Evolutionary conservation across 1,140 invertebrate species (phyloP), one percentile per base, ranked within the genome.

Genomic region (Drosophila neocordata): DNA sequence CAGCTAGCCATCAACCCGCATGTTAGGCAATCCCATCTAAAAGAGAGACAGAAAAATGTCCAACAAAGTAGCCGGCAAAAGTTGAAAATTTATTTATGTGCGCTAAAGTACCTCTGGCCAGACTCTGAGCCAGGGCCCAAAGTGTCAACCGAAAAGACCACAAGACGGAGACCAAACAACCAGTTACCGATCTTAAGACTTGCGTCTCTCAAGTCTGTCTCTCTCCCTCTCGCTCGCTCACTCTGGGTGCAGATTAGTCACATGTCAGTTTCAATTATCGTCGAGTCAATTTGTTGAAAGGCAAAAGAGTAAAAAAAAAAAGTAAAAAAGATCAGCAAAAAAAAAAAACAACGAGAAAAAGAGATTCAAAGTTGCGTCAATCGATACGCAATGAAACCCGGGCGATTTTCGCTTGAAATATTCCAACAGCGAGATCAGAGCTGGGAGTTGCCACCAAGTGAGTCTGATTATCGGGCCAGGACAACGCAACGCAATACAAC

Each of bases 181-280:
- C 62, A 63, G 74, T 59, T 69, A 73, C 62, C 52, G 55, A 61
- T 41, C 41, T 20, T 65, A 48, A 58, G 51, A 38, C 35, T 20
- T 22, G 13, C 31, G 55, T 27, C 51, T 59, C 38, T 18, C 24
- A 1, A 31, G 24, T 35, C 18, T 24, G 35, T 18, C 55, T 38
- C 20, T 0, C 20, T 64, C 35, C 18, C 37, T 13, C 35, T 18
- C 15, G 1, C 27, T 58, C 56, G 24, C 11, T 22, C 58, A 18
- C 41, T 41, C 35, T 38, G 37, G 58, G 38, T 44, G 35, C 58
- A 38, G 58, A 38, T 60, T 60, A 60, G 20, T 38, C 22, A 44
- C 82, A 88, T 90, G 87, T 90, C 87, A 90, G 82, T 90, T 90
- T 90, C 87, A 90, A 90, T 90, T 90, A 90, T 90, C 79, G 88